Percentiles rank a stretch among this genome's conserved stretches.
These are phyloP conservation scores for Rhinopomastus cyanomelas DNA, from an alignment of 2,113 vertebrate genomes.

Conservation along the genomic window DNA sequence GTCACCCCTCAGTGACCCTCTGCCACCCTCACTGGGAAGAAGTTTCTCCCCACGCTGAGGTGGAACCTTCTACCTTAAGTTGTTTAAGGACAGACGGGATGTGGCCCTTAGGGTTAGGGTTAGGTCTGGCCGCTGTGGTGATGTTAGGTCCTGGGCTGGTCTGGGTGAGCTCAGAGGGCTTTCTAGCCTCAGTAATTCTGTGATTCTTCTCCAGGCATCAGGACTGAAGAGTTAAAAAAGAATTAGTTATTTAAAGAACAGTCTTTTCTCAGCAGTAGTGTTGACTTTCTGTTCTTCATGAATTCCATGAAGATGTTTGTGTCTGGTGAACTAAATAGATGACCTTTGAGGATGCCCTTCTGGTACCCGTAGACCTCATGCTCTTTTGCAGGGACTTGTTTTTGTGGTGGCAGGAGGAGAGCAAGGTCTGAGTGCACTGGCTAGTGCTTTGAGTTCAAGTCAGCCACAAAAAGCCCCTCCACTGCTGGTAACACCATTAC, in stretches of 20 bases:
- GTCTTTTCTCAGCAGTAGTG: not conserved
- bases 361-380: accelerated
- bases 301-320: not conserved
- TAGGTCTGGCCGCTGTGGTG: too few species aligned
- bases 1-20: too few species aligned
- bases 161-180: too few species aligned
- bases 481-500: not conserved
- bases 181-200: too few species aligned
- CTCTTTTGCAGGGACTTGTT: not conserved
- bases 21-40: too few species aligned
- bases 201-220: not conserved
- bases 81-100: too few species aligned
- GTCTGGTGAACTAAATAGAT: not conserved
- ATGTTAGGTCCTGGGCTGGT: too few species aligned
- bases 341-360: not conserved
- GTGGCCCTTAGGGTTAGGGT: too few species aligned
- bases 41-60: too few species aligned
- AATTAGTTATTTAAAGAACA: not conserved
- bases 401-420: not conserved
- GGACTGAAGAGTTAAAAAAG: not conserved
- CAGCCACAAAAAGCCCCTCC: not conserved
- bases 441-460: not conserved
- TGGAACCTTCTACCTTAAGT: too few species aligned
- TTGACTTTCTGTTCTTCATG: not conserved
- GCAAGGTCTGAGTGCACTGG: not conserved